Percentiles rank a stretch among this genome's conserved stretches.
phyloP scores from a whole-genome alignment of 2,888 invertebrate genomes.

The Drosophila fulvimacula region DNA sequence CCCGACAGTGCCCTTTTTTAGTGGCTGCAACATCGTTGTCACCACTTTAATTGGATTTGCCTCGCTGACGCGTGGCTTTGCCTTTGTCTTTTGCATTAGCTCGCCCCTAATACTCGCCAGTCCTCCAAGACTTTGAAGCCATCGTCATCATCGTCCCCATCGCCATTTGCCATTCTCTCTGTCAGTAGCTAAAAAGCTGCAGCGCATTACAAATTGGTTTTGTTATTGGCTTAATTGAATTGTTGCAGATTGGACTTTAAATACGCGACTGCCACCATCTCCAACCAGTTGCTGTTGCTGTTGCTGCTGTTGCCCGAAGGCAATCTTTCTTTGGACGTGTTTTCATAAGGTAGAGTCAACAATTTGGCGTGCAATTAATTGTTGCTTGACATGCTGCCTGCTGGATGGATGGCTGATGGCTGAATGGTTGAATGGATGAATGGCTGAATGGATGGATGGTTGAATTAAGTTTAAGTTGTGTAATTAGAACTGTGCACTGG shows the following conservation, averaged over 20 bases:
- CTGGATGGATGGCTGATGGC: not conserved
- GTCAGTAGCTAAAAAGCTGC: constrained; percentile 66
- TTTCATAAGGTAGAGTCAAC: constrained; percentile 58
- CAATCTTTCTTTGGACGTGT: constrained; percentile 37
- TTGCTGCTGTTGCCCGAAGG: constrained; percentile 22
- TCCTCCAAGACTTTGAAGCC: constrained; percentile 30
- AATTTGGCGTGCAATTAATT: constrained; percentile 66
- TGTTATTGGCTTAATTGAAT: constrained; percentile 78
- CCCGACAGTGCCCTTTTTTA: constrained; percentile 53
- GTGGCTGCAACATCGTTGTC: constrained; percentile 66
- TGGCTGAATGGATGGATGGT: not conserved
- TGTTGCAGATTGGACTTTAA: constrained; percentile 76
- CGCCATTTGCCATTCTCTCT: constrained; percentile 30
- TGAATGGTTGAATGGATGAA: not conserved
- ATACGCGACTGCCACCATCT: constrained; percentile 31
- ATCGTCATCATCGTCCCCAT: constrained; percentile 33
- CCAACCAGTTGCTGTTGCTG: constrained; percentile 8
- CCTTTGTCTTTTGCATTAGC: constrained; percentile 57
- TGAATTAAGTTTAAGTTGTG: constrained; percentile 30
- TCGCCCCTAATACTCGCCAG: constrained; percentile 25
- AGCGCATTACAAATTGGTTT: constrained; percentile 76
- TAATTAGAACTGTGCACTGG: constrained; percentile 47
- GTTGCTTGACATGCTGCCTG: constrained; percentile 28
- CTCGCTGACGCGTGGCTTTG: constrained; percentile 53
- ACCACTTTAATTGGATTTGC: constrained; percentile 75